Conservation (phyloP, 2,888 invertebrate species). For the Polyommatus icarus region DNA sequence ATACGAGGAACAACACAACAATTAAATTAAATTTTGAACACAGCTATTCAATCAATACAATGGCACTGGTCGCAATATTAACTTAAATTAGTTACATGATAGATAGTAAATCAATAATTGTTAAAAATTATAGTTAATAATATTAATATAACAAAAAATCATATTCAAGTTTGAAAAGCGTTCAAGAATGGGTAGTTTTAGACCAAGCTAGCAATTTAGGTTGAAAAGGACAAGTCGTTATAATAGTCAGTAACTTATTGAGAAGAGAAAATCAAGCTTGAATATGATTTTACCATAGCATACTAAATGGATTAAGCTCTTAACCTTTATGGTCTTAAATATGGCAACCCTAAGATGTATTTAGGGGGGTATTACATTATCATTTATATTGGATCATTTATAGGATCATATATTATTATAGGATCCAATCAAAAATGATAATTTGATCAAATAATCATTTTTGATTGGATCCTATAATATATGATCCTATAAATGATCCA, state of each 20-base stretch:
- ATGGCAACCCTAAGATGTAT: not conserved
- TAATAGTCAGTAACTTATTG: not conserved
- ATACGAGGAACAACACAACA: slow-evolving; percentile 8
- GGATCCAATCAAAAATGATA: too few relatives aligned
- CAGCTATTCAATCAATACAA: slow-evolving; percentile 13
- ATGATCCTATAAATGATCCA: too few relatives aligned
- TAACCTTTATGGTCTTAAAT: not conserved
- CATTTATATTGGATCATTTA: too few relatives aligned
- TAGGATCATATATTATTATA: too few relatives aligned
- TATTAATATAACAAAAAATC: not conserved
- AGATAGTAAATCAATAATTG: not conserved
- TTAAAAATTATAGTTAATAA: not conserved
- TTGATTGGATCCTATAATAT: too few relatives aligned
- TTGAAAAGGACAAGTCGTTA: not conserved
- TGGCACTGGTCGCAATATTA: slow-evolving; percentile 29
- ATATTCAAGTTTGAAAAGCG: not conserved
- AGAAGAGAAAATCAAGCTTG: not conserved
- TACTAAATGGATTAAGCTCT: not conserved
- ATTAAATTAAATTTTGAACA: slow-evolving; percentile 29
- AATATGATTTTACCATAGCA: not conserved
- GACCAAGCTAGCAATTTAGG: not conserved
- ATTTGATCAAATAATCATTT: too few relatives aligned
- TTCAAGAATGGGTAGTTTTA: not conserved
- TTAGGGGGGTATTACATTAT: too few relatives aligned
- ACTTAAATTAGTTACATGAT: slow-evolving; percentile 14